Conservation (phyloP, 2,113 vertebrate genomes). For the Entelurus aequoreus region DNA sequence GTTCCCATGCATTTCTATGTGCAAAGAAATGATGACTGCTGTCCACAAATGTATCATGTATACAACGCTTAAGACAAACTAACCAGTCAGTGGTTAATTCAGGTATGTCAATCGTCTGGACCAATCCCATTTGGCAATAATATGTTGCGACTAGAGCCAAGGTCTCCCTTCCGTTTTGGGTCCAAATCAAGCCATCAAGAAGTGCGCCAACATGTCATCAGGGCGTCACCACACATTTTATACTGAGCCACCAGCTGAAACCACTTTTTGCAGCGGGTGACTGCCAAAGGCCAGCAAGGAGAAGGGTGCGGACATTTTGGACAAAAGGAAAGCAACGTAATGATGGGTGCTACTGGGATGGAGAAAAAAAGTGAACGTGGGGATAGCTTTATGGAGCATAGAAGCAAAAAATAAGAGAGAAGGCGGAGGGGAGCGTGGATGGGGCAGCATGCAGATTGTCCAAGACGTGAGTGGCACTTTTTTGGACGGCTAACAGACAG, state of each 20-base stretch:
- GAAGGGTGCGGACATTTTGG: constrained; percentile 23
- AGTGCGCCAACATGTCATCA: constrained; percentile 52
- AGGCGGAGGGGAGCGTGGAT: constrained; percentile 46
- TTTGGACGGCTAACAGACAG: constrained; percentile 65
- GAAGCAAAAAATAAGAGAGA: constrained; percentile 28
- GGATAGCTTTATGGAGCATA: constrained; percentile 7
- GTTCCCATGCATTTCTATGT: too few relatives aligned
- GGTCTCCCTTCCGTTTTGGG: constrained; percentile 22
- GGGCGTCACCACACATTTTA: constrained; percentile 49
- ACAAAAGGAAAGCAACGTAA: constrained; percentile 32
- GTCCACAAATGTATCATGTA: too few relatives aligned
- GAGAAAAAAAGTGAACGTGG: constrained; percentile 12
- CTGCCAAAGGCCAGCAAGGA: constrained; percentile 51
- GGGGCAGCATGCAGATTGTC: constrained; percentile 62
- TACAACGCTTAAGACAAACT: background rate
- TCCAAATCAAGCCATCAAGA: constrained; percentile 49
- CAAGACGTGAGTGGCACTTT: constrained; percentile 66
- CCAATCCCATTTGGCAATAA: background rate
- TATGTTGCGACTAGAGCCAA: background rate
- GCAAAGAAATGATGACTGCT: too few relatives aligned
- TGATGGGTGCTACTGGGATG: constrained; percentile 8
- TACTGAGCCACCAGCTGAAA: constrained; percentile 40
- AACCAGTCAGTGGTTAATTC: background rate
- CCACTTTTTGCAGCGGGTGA: constrained; percentile 36
- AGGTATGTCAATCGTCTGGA: background rate